Evolutionary conservation across 2,113 vertebrate species (phyloP), one percentile per base, ranked within the genome.

Genomic region (Girardinichthys multiradiatus): DNA sequence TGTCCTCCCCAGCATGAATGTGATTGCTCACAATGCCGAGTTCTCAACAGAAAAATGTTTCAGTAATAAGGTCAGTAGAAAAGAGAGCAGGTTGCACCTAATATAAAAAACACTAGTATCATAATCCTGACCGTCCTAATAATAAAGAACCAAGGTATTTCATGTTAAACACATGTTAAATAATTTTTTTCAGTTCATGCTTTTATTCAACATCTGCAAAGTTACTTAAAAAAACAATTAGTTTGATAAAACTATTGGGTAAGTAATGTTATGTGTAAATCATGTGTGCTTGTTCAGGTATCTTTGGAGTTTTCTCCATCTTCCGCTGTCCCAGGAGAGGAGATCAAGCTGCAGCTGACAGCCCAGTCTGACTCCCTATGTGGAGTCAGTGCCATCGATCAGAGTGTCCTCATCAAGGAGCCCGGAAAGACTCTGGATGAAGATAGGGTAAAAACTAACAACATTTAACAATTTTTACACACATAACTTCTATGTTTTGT

Each of bases 281-380:
- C 31, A 3, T 33, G 9, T 37, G 37, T 12, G 2, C 37, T 1
- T 10, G 10, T 2, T 42, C 63, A 92, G 91, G 85, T 91, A 51
- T 84, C 76, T 0, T 72, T 97, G 78, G 80, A 81, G 75, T 97
- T 97, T 90, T 90, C 68, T n/a, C 84, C 90, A 0, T 0, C 76
- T 0, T 87, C 90, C 51, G 89, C 84, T 13, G 92, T 96, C 35
- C 96, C 96, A 1, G 95, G 94, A 73, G 95, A 95, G 0, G 1
- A 67, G 0, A 78, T 78, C 71, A 79, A 0, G 17, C 82, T 98
- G 70, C 83, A 33, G 13, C 17, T 98, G 45, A 82, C 59, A 0
- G 92, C 96, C 15, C 83, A 91, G 4, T 90, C 95, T 14, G 74
- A 91, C n/a, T 97, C 96, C 15, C 85, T 97, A 2, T 97, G 96